Conservation (phyloP, 2,888 invertebrate species). For the Limnephilus marmoratus region DNA sequence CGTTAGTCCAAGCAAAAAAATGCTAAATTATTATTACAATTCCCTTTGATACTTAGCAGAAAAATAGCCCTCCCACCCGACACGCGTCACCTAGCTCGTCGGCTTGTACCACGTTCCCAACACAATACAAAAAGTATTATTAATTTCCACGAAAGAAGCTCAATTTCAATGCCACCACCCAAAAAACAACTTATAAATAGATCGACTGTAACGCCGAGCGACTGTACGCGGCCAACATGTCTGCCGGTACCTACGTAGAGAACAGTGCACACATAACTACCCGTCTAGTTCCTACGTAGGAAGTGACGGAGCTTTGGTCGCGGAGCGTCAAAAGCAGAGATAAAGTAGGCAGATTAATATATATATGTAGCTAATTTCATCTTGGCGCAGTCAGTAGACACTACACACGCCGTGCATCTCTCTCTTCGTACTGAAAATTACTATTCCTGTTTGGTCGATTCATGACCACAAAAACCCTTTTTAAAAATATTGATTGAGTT, state of each 20-base stretch:
- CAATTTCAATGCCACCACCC: constrained; percentile 39
- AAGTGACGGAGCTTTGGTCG: constrained; percentile 14
- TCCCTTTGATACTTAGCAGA: neutral
- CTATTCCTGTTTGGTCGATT: too few relatives aligned
- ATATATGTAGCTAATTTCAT: neutral
- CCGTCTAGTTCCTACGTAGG: neutral
- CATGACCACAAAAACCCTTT: too few relatives aligned
- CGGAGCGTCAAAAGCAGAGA: neutral
- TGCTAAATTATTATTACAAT: neutral
- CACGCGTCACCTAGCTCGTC: neutral
- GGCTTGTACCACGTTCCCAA: neutral
- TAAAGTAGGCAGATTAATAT: neutral
- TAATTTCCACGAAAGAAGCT: constrained; percentile 38
- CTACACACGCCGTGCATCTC: neutral
- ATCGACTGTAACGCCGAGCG: constrained; percentile 11
- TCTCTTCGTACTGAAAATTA: too few relatives aligned
- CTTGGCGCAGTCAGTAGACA: neutral
- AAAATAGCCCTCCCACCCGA: neutral
- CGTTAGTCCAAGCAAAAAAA: neutral
- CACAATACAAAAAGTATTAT: neutral
- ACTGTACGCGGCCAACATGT: constrained; percentile 10
- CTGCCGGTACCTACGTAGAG: constrained; percentile 15
- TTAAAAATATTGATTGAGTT: too few relatives aligned
- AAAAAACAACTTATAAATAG: constrained; percentile 48
- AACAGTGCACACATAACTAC: neutral